Evolutionary conservation across 1,140 invertebrate species (phyloP), one percentile per base, ranked within the genome.

Genomic region (Ceratina calcarata): DNA sequence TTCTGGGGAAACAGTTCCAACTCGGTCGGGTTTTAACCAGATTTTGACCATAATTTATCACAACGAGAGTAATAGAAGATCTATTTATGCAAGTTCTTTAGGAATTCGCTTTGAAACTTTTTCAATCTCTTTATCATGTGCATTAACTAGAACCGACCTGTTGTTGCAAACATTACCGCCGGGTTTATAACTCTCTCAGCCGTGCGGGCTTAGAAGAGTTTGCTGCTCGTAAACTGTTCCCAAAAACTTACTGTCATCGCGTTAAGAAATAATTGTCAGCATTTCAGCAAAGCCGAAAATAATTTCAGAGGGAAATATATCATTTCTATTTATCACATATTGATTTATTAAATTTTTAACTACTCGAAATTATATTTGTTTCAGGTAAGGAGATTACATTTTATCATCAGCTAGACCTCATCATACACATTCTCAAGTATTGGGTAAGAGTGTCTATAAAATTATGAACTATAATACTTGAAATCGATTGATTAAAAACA

Each of bases 51-150:
- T 60, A 62, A 72, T 61, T 61, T 37, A 49, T 72, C 57, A 61
- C 60, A 24, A 10, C 13, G 22, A 22, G 49, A 4, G 22, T 24
- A 49, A 60, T 45, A n/a, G 37, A 45, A 61, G 70, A 61, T 49
- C 10, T 49, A 61, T 49, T 4, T 49, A 49, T 61, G 22, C 7
- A 22, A 20, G 15, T 58, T 18, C 55, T 45, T 12, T 24, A 24
- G n/a, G 20, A 49, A 61, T 61, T 72, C 32, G 18, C 37, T n/a
- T 32, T 8, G 13, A 32, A 15, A 72, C 57, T 72, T 72, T 72
- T 72, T 27, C 70, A 60, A 72, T 72, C 12, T 27, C 57, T 49
- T 72, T 49, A 20, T 18, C 10, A 22, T 72, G 12, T 45, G 69
- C 20, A 60, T 71, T 58, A 60, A 70, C n/a, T 37, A 32, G 68